These are phyloP conservation scores for Neomicropteryx cornuta DNA, from an alignment of 1,140 invertebrate species.

Conservation along the genomic window DNA sequence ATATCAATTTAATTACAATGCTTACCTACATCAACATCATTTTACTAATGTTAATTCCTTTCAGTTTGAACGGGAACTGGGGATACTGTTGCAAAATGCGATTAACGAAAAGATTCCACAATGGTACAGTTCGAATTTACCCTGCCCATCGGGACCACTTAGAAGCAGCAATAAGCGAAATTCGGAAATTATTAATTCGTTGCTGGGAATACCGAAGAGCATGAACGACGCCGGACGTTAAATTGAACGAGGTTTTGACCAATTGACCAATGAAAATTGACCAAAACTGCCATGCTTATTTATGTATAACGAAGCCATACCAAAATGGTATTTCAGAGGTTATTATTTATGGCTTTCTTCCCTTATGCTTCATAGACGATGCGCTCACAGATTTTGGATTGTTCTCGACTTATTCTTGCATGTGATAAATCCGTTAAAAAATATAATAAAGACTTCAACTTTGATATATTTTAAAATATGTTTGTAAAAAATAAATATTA, in stretches of 20 bases:
- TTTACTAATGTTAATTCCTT: not conserved
- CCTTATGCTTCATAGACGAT: too few species aligned
- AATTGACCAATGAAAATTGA: not conserved
- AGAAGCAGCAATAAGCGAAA: too few species aligned
- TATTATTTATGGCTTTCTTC: too few species aligned
- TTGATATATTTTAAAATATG: not conserved
- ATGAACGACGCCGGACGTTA: conserved; percentile 57
- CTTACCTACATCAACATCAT: not conserved
- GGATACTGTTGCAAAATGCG: too few species aligned
- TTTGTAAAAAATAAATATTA: too few species aligned
- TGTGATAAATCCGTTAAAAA: too few species aligned
- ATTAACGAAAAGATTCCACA: too few species aligned
- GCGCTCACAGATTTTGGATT: too few species aligned
- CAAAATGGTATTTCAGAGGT: not conserved
- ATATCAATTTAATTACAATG: not conserved
- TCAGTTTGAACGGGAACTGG: not conserved
- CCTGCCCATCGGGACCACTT: too few species aligned
- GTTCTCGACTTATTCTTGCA: too few species aligned
- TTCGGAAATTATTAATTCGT: conserved; percentile 62
- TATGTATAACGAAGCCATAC: not conserved
- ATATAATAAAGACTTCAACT: not conserved
- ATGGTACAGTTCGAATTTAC: too few species aligned
- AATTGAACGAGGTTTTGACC: conserved; percentile 4
- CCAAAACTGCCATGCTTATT: not conserved
- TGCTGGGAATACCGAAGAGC: conserved; percentile 56